A percentile compares a stretch with the other conserved stretches of the same genome.
Conservation (phyloP, 1,140 invertebrate genomes). For the Daktulosphaira vitifoliae region DNA sequence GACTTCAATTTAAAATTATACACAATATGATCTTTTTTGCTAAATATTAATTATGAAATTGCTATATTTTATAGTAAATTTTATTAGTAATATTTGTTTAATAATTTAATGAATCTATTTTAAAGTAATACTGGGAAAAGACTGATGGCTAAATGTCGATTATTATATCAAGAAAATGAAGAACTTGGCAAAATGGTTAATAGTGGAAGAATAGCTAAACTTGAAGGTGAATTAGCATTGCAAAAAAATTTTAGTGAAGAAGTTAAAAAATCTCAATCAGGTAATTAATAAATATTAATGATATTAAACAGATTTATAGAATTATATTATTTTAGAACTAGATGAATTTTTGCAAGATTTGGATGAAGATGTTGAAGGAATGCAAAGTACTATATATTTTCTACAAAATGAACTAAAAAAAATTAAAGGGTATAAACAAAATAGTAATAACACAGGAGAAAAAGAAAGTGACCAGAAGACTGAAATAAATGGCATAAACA, state of each 20-base stretch:
- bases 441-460: background rate
- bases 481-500: background rate
- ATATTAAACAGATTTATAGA: background rate
- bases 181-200: constrained; percentile 92
- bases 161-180: constrained; percentile 97
- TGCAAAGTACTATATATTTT: constrained; percentile 94
- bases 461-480: constrained; percentile 7
- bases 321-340: constrained; percentile 58
- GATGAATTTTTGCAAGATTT: constrained; percentile 92
- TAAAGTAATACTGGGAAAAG: constrained; percentile 87
- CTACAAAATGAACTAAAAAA: constrained; percentile 84
- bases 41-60: no score
- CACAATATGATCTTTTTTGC: no score
- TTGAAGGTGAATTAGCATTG: constrained; percentile 89
- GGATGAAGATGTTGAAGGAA: constrained; percentile 95
- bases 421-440: constrained; percentile 52
- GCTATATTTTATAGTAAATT: no score
- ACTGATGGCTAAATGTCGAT: constrained; percentile 92
- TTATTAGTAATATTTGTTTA: no score
- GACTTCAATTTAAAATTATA: no score
- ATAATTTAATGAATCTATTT: no score
- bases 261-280: constrained; percentile 93
- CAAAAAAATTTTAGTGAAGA: constrained; percentile 93
- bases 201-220: constrained; percentile 85
- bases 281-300: constrained; percentile 47